Evolutionary conservation across 2,888 invertebrate species (phyloP), one percentile per base, ranked within the genome.

Genomic region (Cheilosia grossa): DNA sequence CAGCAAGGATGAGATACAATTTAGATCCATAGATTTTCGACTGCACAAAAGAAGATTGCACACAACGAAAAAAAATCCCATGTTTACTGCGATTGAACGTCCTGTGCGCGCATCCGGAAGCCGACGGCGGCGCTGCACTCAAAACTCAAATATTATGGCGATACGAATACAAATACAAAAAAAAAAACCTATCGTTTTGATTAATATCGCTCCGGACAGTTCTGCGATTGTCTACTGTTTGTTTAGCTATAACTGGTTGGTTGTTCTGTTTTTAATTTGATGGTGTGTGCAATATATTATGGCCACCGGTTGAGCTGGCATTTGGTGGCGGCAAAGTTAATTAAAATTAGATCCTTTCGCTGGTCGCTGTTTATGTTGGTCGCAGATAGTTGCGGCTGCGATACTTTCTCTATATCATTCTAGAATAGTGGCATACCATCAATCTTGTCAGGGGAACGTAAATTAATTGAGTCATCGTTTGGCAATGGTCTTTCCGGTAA

Each of bases 381-480:
- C 19, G 44, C 33, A 33, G 54, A 61, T 78, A 54, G 66, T 67
- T 82, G 59, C 21, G 82, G 66, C 33, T 77, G 42, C 72, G 67
- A 56, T 19, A 54, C n/a, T 72, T 67, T 49, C 47, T 21, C 54
- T 61, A 69, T 61, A 69, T 67, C 74, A 74, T 66, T 80, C 74
- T 64, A 40, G 75, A 42, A 72, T 63, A 61, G 53, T 70, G 64
- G 58, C 72, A 30, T 33, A 79, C 79, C 37, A 83, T 83, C 79
- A 83, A 79, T 83, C 83, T 79, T 83, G 83, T 79, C 83, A 74
- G 42, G 44, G 10, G 42, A 19, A 19, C 30, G 58, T 49, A 74
- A 79, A 83, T 83, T 83, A 83, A 83, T 83, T 83, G 83, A 79
- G 83, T 73, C 79, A 83, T 79, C 73, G 69, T 74, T 67, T 73